phyloP scores from a whole-genome alignment of 2,797 vertebrate genomes.

The Babyrousa celebensis region DNA sequence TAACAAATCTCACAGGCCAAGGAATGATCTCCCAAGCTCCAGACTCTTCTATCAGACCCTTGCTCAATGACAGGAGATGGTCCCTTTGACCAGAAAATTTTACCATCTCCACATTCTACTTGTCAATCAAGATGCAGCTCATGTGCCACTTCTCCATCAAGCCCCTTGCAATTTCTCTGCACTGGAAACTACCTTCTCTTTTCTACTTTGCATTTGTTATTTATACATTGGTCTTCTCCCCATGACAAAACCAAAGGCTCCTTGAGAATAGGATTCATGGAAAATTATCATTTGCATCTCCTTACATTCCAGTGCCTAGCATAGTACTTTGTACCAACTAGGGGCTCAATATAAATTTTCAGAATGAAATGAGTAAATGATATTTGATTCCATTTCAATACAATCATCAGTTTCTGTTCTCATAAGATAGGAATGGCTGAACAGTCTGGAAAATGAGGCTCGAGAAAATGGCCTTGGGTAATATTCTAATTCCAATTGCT shows the following conservation, averaged over 20 bases:
- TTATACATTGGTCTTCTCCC: neutral
- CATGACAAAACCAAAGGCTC: conserved; percentile 14
- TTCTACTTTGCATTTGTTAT: neutral
- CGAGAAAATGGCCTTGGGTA: neutral
- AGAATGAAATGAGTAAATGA: conserved; percentile 34
- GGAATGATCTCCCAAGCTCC: neutral
- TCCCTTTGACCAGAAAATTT: neutral
- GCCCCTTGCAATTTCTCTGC: neutral
- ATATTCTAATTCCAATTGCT: neutral
- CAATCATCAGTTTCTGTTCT: conserved; percentile 28
- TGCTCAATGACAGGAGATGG: neutral
- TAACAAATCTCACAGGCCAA: neutral
- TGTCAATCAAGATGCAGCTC: neutral
- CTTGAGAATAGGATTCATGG: neutral
- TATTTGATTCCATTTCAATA: conserved; percentile 46
- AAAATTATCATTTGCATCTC: neutral
- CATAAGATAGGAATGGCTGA: neutral
- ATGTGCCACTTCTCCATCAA: neutral
- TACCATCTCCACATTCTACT: neutral
- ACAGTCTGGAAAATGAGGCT: neutral
- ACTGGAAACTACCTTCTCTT: conserved; percentile 5
- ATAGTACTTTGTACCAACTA: neutral
- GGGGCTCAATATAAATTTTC: conserved; percentile 5
- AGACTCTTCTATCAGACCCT: neutral
- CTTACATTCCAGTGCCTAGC: neutral